These are phyloP conservation scores for Epinephelus moara DNA, from an alignment of 2,113 vertebrate species.

Conservation along the genomic window DNA sequence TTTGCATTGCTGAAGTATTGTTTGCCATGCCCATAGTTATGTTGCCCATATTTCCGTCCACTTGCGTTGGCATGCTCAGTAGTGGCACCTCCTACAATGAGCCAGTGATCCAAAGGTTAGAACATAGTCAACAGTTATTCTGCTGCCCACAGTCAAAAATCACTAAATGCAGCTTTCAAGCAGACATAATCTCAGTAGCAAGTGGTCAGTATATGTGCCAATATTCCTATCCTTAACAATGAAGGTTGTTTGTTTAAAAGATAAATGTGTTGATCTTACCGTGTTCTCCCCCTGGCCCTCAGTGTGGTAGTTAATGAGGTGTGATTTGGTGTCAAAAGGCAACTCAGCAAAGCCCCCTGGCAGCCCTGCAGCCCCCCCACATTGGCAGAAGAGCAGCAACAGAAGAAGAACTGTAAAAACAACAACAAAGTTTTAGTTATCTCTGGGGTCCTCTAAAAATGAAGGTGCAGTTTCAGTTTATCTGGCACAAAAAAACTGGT, in stretches of 20 bases:
- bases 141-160: background rate
- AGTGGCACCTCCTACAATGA: slow-evolving; percentile 71
- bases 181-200: background rate
- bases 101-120: slow-evolving; percentile 10
- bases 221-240: background rate
- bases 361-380: slow-evolving; percentile 63
- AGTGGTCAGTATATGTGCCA: background rate
- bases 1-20: background rate
- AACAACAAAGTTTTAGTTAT: background rate
- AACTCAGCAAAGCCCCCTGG: slow-evolving; percentile 77
- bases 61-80: slow-evolving; percentile 2
- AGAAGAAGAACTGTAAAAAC: slow-evolving; percentile 87
- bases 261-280: slow-evolving; percentile 78
- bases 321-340: slow-evolving; percentile 86
- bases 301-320: slow-evolving; percentile 88
- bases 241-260: background rate
- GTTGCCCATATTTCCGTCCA: background rate
- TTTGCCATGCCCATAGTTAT: fast-evolving
- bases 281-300: slow-evolving; percentile 90
- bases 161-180: background rate
- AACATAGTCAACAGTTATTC: background rate
- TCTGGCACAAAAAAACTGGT: background rate
- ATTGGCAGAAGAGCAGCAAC: slow-evolving; percentile 84
- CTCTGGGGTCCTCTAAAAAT: background rate
- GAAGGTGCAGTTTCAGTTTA: background rate